These are phyloP conservation scores for Chauna torquata DNA, from an alignment of 2,113 vertebrate genomes.

Conservation along the genomic window DNA sequence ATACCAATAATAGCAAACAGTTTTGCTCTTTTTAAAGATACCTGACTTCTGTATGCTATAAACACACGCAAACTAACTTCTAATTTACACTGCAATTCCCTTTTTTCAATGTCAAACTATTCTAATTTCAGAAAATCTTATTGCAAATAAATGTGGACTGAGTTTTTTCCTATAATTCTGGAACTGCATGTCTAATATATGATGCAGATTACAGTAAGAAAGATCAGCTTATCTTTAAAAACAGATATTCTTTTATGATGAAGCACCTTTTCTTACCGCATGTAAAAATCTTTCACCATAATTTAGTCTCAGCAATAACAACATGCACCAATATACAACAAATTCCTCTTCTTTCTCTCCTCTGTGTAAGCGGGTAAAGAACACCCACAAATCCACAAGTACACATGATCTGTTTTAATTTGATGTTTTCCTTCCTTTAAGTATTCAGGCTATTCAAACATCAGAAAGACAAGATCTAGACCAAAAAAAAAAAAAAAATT, in stretches of 20 bases:
- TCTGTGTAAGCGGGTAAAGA: not conserved
- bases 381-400: not conserved
- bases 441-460: not conserved
- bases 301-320: not conserved
- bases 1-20: not conserved
- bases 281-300: not conserved
- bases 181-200: not conserved
- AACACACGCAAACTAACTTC: not conserved
- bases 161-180: not conserved
- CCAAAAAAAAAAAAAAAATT: not conserved
- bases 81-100: not conserved
- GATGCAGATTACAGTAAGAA: not conserved
- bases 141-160: not conserved
- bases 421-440: not conserved
- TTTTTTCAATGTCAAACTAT: not conserved
- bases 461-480: not conserved
- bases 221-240: not conserved
- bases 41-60: not conserved
- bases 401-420: not conserved
- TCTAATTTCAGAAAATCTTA: not conserved
- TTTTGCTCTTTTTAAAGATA: not conserved
- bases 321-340: not conserved
- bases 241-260: not conserved
- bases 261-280: not conserved
- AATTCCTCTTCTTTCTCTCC: not conserved